Evolutionary conservation across 2,113 vertebrate species (phyloP).

Genomic region (Atlantisia rogersi): DNA sequence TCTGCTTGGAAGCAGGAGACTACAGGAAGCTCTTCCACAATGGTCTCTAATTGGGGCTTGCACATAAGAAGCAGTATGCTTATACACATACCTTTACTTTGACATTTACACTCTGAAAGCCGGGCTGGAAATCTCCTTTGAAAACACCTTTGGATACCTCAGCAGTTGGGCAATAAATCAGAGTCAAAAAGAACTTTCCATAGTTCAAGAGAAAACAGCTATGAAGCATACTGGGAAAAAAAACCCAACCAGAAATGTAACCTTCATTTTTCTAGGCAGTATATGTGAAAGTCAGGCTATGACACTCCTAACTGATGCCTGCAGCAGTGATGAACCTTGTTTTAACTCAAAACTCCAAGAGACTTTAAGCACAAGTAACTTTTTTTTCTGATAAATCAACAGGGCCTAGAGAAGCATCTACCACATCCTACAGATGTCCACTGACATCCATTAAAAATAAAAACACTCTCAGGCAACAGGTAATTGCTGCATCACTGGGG

Average conservation of each 20-base stretch:
- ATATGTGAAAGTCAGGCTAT: neutral
- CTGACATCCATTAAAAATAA: neutral
- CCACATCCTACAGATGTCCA: neutral
- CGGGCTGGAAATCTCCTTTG: neutral
- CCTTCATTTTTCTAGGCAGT: neutral
- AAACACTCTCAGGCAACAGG: neutral
- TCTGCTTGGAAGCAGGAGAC: neutral
- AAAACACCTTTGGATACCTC: neutral
- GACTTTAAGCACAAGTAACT: neutral
- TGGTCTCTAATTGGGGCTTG: neutral
- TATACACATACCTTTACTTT: neutral
- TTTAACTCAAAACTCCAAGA: neutral
- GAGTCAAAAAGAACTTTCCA: neutral
- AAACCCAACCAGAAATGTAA: neutral
- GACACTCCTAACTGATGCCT: neutral
- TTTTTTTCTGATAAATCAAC: neutral
- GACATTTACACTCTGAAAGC: neutral
- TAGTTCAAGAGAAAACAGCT: neutral
- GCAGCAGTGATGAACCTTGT: neutral
- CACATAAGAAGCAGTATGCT: neutral
- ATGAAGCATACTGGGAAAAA: neutral
- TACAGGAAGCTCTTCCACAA: neutral
- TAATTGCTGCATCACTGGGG: neutral
- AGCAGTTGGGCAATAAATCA: neutral
- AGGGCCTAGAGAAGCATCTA: neutral